Evolutionary conservation across 2,113 vertebrate genomes (phyloP).

Genomic region (Ibidorhyncha struthersii): DNA sequence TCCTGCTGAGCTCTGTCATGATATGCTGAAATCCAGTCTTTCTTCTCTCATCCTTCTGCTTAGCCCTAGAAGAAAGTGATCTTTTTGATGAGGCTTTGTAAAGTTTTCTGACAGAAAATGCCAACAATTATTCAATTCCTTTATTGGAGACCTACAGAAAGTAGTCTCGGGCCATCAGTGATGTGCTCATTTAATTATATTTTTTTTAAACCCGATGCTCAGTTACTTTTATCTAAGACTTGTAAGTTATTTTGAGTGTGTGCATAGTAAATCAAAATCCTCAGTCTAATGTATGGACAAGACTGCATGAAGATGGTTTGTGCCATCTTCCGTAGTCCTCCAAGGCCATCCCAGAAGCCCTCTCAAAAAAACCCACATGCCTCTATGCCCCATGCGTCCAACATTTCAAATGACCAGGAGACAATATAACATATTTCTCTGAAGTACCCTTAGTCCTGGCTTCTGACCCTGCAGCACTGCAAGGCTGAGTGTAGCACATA

Average conservation of each 20-base stretch:
- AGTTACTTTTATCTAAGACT: not conserved
- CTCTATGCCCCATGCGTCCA: rapidly evolving
- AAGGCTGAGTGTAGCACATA: not conserved
- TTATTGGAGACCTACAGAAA: not conserved
- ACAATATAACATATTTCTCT: not conserved
- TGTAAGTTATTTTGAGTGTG: not conserved
- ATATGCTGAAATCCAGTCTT: constrained; percentile 30
- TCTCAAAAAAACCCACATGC: not conserved
- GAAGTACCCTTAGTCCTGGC: not conserved
- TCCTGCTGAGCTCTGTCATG: constrained; percentile 65
- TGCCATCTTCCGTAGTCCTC: not conserved
- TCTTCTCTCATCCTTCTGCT: constrained; percentile 25
- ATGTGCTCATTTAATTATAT: not conserved
- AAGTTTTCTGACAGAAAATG: constrained; percentile 29
- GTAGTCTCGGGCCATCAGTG: not conserved
- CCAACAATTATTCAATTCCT: not conserved
- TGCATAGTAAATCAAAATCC: not conserved
- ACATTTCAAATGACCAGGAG: not conserved
- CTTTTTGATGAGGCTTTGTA: constrained; percentile 16
- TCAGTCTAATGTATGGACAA: rapidly evolving
- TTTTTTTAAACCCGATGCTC: not conserved
- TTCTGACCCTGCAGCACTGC: not conserved
- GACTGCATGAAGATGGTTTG: not conserved
- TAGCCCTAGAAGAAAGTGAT: not conserved
- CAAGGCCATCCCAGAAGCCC: not conserved